These are phyloP conservation scores for Brenthis hecate DNA, from an alignment of 2,888 invertebrate genomes.

Conservation along the genomic window DNA sequence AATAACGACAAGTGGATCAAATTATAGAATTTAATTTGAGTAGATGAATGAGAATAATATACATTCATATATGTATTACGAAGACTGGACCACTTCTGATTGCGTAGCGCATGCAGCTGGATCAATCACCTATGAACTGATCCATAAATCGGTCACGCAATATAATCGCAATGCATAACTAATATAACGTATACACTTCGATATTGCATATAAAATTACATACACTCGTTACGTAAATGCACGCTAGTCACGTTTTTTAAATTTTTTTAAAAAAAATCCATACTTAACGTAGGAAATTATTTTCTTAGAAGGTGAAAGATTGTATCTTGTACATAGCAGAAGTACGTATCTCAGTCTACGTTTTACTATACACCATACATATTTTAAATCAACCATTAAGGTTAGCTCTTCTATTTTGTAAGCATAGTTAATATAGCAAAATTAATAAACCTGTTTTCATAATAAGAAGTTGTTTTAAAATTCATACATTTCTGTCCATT, in stretches of 20 bases:
- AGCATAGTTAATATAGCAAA: too few species aligned
- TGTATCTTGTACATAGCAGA: slow-evolving; percentile 21
- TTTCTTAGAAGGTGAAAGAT: slow-evolving; percentile 31
- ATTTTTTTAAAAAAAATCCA: slow-evolving; percentile 30
- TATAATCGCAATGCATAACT: slow-evolving; percentile 50
- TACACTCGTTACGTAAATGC: slow-evolving; percentile 33
- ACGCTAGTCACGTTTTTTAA: slow-evolving; percentile 36
- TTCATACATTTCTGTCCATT: too few species aligned
- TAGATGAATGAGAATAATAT: too few species aligned
- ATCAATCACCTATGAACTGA: slow-evolving; percentile 64
- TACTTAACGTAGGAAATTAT: slow-evolving; percentile 27
- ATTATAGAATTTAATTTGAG: too few species aligned
- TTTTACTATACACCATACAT: slow-evolving; percentile 3
- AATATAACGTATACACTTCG: slow-evolving; percentile 38
- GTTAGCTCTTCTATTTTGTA: background rate
- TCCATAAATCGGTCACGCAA: slow-evolving; percentile 60
- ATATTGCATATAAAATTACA: slow-evolving; percentile 37
- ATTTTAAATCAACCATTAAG: slow-evolving; percentile 3
- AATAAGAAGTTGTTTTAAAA: background rate
- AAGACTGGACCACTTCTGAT: slow-evolving; percentile 3
- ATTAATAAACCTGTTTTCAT: slow-evolving; percentile 6
- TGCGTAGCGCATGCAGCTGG: slow-evolving; percentile 45
- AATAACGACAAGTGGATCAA: too few species aligned
- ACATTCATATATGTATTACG: background rate
- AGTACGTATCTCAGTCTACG: slow-evolving; percentile 2